These are phyloP conservation scores for Tachina fera DNA, from an alignment of 2,888 invertebrate species.

Conservation along the genomic window DNA sequence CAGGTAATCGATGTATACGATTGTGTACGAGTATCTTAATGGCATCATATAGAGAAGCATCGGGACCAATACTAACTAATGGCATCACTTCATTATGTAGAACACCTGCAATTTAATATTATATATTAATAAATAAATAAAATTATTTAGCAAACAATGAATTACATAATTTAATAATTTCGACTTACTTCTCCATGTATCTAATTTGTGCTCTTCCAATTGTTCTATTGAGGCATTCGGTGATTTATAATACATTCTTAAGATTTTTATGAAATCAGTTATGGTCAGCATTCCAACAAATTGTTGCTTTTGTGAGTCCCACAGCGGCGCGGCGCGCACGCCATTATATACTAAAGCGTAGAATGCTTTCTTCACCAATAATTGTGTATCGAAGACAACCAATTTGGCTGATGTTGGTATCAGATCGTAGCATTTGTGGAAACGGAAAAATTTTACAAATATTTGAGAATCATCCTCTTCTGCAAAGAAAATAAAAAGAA, in stretches of 20 bases:
- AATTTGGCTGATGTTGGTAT: conserved; percentile 99
- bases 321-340: conserved; percentile 97
- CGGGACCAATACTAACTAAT: conserved; percentile 95
- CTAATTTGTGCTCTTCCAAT: conserved; percentile 97
- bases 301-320: conserved; percentile 96
- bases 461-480: conserved; percentile 99
- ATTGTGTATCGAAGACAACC: conserved; percentile 99
- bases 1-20: conserved; percentile 98
- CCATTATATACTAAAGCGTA: conserved; percentile 99
- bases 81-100: conserved; percentile 93
- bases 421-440: conserved; percentile 99
- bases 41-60: conserved; percentile 96
- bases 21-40: conserved; percentile 95
- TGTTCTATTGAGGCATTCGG: conserved; percentile 97
- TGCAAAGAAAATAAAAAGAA: conserved; percentile 82
- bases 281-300: conserved; percentile 99
- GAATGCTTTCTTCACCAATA: conserved; percentile 99
- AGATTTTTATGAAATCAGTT: conserved; percentile 99
- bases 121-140: not conserved
- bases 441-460: conserved; percentile 99
- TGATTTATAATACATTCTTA: conserved; percentile 98
- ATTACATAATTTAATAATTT: not conserved
- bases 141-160: too few species aligned
- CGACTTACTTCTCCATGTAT: conserved; percentile 95
- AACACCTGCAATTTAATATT: conserved; percentile 86